Conservation (phyloP, 2,888 invertebrate species). For the Megaustenia siamemsis region DNA sequence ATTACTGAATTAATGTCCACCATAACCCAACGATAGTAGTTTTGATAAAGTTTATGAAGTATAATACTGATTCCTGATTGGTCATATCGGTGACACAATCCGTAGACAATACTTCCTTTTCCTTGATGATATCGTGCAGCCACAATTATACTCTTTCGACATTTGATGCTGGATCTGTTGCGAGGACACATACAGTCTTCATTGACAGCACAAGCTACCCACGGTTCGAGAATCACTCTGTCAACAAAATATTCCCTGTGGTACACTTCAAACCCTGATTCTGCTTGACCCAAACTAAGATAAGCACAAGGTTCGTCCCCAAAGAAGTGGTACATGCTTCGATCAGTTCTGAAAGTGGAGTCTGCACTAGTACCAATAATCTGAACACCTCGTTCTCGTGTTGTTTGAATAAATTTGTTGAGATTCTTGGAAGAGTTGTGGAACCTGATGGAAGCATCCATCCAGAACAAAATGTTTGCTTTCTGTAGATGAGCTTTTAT, state of each 20-base stretch:
- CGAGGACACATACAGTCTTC: conserved; percentile 52
- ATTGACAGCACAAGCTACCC: conserved; percentile 51
- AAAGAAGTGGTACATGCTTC: conserved; percentile 50
- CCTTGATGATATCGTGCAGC: background rate
- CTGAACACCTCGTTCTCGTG: conserved; percentile 6
- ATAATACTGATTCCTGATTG: conserved; percentile 54
- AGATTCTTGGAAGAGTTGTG: background rate
- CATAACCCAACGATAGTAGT: conserved; percentile 18
- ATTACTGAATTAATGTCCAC: background rate
- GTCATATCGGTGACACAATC: conserved; percentile 54
- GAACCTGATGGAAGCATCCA: conserved; percentile 50
- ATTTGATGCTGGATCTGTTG: background rate
- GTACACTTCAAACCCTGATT: conserved; percentile 41
- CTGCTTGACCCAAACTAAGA: conserved; percentile 25
- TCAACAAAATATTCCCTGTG: conserved; percentile 51
- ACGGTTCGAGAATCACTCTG: conserved; percentile 51
- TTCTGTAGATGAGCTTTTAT: conserved; percentile 36
- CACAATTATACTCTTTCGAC: conserved; percentile 2
- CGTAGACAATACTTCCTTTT: conserved; percentile 33
- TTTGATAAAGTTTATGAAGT: conserved; percentile 51
- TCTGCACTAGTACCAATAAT: conserved; percentile 4
- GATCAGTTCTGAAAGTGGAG: conserved; percentile 21
- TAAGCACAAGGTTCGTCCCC: conserved; percentile 56
- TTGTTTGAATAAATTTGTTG: background rate
- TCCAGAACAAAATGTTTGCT: conserved; percentile 41